Base-by-base conservation (phyloP, 2,797 vertebrate species). In the Leptodactylus fallax region DNA sequence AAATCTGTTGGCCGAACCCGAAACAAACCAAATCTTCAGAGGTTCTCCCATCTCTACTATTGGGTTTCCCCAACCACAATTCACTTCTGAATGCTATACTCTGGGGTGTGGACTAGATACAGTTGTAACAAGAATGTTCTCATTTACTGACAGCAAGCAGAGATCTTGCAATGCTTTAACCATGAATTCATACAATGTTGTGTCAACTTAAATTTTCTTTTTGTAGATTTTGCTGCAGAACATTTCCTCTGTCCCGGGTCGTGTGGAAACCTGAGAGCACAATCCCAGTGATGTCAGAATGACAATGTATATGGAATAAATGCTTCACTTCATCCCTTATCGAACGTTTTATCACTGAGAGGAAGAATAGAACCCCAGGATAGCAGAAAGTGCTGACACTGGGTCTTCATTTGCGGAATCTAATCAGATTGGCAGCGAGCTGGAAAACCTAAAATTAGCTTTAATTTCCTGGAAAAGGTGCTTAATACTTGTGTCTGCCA, bases 381-480 rank as follows among this genome's bases (percentile, higher is more conserved):
- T 5, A 89, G 90, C 69, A 90, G 83, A 79, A 91, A 81, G 49
- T 72, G 85, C 90, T 0, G 67, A 91, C 90, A 93, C 90, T 85
- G 90, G 90, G 84, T 84, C 86, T 86, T 85, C 90, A 53, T 71
- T 90, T 90, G 85, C 90, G 90, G 90, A 92, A 91, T 88, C 90
- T 92, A 92, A 92, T 92, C 88, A 91, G 0, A 2, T 84, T 84
- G 90, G 92, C 90, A 91, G 87, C 7, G 56, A 91, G 90, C 87
- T 90, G 63, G 92, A 92, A 92, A 90, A 87, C 79, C 74, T 90
- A 87, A 91, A 93, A 92, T 90, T 91, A 93, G 91, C 89, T 87
- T 85, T 92, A 81, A 72, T 88, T 91, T 92, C 87, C 83, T 88
- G 87, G 87, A 88, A 88, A 85, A 88, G 87, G 83, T 85, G 23